Evolutionary conservation across 2,888 invertebrate species (phyloP), one percentile per base, ranked within the genome.

Genomic region (Caenorhabditis sinica): DNA sequence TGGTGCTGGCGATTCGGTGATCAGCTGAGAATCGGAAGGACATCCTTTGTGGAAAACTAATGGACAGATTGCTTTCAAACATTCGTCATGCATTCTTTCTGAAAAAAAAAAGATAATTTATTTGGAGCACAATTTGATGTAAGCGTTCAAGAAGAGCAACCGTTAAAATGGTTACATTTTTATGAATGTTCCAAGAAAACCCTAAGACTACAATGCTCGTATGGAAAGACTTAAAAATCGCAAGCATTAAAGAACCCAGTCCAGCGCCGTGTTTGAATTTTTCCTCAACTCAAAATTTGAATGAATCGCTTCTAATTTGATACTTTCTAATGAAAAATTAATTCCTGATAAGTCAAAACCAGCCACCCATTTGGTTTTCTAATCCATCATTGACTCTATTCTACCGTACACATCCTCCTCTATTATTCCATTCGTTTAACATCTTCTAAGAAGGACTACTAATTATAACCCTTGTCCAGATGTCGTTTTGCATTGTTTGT

Each of bases 11-110:
- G 91, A 90, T 77, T 69, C 56, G 45, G 87, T 89, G 86, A 92
- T 90, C 8, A 89, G 76, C 43, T 86, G 81, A 6, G 91, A 90
- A 84, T 91, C 92, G 13, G 86, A 86, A 6, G 93, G 91, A 74
- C 93, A 93, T 25, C 89, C 85, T 28, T 91, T 90, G 56, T 90
- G 90, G 82, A 92, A 90, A 43, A 91, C 90, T 9, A 91, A 83
- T 23, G 87, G 79, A 79, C 92, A 92, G 66, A 85, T 76, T 9
- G 89, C 90, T 66, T 90, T 87, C 75, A 88, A 61, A 90, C 92
- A 89, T 17, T 80, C 80, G 9, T 87, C 87, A 45, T 72, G 72
- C 58, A 69, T 75, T 74, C 82, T 86, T 86, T 85, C 87, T 86
- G 79, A 36, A 87, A 84, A 65, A n/a, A 45, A 0, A 1, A 43